Evolutionary conservation across 2,797 vertebrate genomes (phyloP), one percentile per base, ranked within the genome.

Genomic region (Cuculus canorus): DNA sequence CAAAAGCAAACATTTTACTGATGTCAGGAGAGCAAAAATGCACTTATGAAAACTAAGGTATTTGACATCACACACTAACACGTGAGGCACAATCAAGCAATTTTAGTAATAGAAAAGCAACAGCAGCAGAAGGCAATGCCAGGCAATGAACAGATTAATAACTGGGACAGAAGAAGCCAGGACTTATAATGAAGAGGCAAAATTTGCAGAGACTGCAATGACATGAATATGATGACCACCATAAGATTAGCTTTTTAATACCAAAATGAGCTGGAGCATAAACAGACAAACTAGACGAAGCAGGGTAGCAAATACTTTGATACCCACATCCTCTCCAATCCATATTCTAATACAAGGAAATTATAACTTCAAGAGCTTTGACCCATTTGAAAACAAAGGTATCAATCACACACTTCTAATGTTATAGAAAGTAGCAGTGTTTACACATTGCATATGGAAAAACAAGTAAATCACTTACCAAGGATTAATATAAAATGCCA

Each of bases 401-500:
- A 83, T 23, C 47, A 92, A 83, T 23, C 45, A 93, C 86, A 88
- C 81, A 84, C n/a, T 84, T 94, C 78, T 89, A 37, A 83, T 60
- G 84, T 83, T 93, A 83, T 86, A 85, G 30, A 96, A 94, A 90
- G 69, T 88, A 92, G 94, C 88, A 96, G 63, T 68, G 73, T 47
- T 95, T 64, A 97, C 70, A 96, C 45, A 95, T 41, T 72, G 86
- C 89, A 94, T 93, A 97, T 97, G 92, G 84, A 96, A 81, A 96
- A 97, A 96, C 95, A 94, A 96, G 86, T 64, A 96, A 90, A 85
- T 95, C 96, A 99, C 99, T 99, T 99, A 99, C 99, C 99, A 99
- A 97, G 99, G 99, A 98, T 99, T 99, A 99, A 99, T 99, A 99
- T 99, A 99, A 99, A 99, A 99, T 99, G 99, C 99, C 99, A 99